These are phyloP conservation scores for Ethmia dodecea DNA, from an alignment of 2,888 invertebrate genomes.

Conservation along the genomic window DNA sequence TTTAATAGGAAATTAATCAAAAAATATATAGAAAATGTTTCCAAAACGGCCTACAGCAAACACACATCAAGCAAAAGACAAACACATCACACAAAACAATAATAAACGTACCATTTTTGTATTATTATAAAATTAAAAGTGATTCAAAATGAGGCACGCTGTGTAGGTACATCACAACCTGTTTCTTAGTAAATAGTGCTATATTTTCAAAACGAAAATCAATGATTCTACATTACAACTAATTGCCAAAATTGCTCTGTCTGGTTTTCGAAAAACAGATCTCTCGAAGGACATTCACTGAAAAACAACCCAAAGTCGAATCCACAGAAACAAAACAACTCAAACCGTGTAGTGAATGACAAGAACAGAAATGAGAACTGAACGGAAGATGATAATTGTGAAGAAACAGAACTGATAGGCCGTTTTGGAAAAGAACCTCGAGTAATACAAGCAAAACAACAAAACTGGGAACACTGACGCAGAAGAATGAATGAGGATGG, in stretches of 20 bases:
- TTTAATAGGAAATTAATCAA: slow-evolving; percentile 34
- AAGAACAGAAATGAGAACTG: slow-evolving; percentile 55
- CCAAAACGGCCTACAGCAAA: slow-evolving; percentile 78
- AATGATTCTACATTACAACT: slow-evolving; percentile 52
- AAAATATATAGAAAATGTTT: slow-evolving; percentile 52
- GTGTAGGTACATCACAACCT: slow-evolving; percentile 50
- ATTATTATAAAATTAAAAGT: slow-evolving; percentile 46
- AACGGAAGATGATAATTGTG: slow-evolving; percentile 62
- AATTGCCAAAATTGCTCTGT: slow-evolving; percentile 45
- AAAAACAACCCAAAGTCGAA: slow-evolving; percentile 44
- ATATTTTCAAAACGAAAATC: slow-evolving; percentile 52
- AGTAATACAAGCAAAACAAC: slow-evolving; percentile 66
- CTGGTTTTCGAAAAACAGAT: slow-evolving; percentile 72
- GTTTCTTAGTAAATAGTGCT: slow-evolving; percentile 53
- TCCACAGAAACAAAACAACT: slow-evolving; percentile 36
- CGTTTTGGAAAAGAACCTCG: slow-evolving; percentile 76
- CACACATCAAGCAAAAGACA: slow-evolving; percentile 65
- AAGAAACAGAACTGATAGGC: slow-evolving; percentile 70
- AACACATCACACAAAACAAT: slow-evolving; percentile 59
- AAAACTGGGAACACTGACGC: slow-evolving; percentile 55
- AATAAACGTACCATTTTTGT: slow-evolving; percentile 54
- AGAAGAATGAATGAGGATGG: slow-evolving; percentile 55
- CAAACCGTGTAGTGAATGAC: slow-evolving; percentile 53
- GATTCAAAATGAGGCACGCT: slow-evolving; percentile 53
- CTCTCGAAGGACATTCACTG: slow-evolving; percentile 76